Evolutionary conservation across 1,140 invertebrate genomes (phyloP).

Genomic region (Oncopodura yosiiana): DNA sequence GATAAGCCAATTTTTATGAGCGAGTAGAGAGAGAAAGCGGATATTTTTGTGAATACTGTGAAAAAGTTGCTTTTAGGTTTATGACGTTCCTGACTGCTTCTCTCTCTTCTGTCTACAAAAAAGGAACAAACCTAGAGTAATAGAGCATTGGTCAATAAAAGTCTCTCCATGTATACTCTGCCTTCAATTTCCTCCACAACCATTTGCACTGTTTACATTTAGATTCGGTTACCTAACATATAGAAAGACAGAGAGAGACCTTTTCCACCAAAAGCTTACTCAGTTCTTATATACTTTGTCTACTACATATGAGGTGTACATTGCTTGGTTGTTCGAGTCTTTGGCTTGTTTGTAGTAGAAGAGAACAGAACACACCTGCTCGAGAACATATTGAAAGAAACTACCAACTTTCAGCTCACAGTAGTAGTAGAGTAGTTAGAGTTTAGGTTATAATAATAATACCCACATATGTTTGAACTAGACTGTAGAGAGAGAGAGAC

Average conservation of each 20-base stretch:
- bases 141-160: slow-evolving; percentile 16
- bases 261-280: too few relatives aligned
- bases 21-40: slow-evolving; percentile 13
- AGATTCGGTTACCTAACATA: slow-evolving; percentile 20
- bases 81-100: slow-evolving; percentile 1
- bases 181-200: slow-evolving; percentile 21
- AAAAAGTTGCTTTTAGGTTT: slow-evolving; percentile 20
- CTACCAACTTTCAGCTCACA: too few relatives aligned
- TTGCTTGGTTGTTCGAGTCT: too few relatives aligned
- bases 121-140: background rate
- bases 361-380: too few relatives aligned
- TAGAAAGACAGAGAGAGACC: slow-evolving; percentile 1
- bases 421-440: too few relatives aligned
- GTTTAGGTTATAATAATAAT: too few relatives aligned
- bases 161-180: slow-evolving; percentile 8
- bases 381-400: too few relatives aligned
- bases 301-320: too few relatives aligned
- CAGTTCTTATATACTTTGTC: too few relatives aligned
- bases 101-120: background rate
- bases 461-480: too few relatives aligned
- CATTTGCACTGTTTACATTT: slow-evolving; percentile 28
- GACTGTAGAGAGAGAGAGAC: too few relatives aligned
- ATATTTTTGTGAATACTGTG: slow-evolving; percentile 20
- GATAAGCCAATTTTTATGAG: slow-evolving; percentile 20
- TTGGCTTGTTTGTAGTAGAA: too few relatives aligned